A percentile compares a stretch with the other conserved stretches of the same genome.
These are phyloP conservation scores for Phorcus lineatus DNA, from an alignment of 2,888 invertebrate genomes.

Conservation along the genomic window DNA sequence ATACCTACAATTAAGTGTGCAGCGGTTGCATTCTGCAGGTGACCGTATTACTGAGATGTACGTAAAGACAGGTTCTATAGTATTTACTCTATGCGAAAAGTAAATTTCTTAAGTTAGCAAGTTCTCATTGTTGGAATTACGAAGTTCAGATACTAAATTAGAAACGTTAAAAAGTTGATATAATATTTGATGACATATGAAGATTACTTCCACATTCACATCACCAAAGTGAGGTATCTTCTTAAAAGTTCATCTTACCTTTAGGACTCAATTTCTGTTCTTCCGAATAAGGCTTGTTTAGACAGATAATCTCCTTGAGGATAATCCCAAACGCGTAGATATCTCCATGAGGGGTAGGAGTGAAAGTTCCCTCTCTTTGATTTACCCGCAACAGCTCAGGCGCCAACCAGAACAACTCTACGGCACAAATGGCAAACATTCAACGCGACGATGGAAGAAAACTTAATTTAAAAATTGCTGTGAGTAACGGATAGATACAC, in stretches of 20 bases:
- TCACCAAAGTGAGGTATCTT: no score
- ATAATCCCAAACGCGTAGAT: constrained; percentile 67
- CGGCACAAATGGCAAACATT: background rate
- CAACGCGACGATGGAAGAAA: background rate
- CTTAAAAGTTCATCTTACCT: constrained; percentile 42
- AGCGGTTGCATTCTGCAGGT: no score
- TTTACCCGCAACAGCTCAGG: constrained; percentile 62
- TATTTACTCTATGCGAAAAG: no score
- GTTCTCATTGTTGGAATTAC: no score
- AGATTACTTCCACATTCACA: background rate
- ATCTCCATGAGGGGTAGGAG: constrained; percentile 55
- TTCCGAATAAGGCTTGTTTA: constrained; percentile 62
- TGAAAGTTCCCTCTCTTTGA: constrained; percentile 22
- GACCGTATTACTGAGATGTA: no score
- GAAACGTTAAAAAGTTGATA: background rate
- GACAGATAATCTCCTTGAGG: constrained; percentile 65
- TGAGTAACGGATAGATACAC: no score
- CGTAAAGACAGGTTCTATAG: no score
- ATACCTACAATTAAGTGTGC: no score
- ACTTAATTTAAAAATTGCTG: background rate
- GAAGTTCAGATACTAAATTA: background rate
- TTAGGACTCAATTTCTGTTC: constrained; percentile 50
- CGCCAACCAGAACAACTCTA: constrained; percentile 69
- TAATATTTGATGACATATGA: background rate
- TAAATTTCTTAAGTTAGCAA: no score